Evolutionary conservation across 2,113 vertebrate species (phyloP).

Genomic region (Chloropsis hardwickii): DNA sequence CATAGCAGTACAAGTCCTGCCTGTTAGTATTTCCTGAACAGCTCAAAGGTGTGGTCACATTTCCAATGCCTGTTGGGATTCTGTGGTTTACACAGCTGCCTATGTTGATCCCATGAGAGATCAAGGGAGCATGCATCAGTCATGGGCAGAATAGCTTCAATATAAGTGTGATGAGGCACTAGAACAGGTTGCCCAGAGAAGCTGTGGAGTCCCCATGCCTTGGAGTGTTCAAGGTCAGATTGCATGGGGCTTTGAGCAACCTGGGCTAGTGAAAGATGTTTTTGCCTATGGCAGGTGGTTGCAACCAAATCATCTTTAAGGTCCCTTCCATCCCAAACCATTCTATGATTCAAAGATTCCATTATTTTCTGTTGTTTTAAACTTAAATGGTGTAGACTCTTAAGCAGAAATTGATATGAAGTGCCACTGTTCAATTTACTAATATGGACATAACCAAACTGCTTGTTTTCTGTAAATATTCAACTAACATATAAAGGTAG

Average conservation of each 20-base stretch:
- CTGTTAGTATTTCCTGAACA: neutral
- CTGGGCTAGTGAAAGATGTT: neutral
- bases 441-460: neutral
- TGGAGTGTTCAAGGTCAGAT: no score
- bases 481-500: neutral
- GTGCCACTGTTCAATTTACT: neutral
- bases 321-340: neutral
- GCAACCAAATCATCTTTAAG: neutral
- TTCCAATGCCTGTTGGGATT: fast-evolving
- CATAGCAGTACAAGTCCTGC: neutral
- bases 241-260: neutral
- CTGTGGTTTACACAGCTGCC: neutral
- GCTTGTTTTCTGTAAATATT: neutral
- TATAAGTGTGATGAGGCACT: neutral
- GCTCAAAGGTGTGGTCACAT: neutral
- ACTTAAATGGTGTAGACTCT: neutral
- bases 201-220: neutral
- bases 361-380: neutral
- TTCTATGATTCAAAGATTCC: neutral
- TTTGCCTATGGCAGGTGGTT: fast-evolving
- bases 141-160: neutral
- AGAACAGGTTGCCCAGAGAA: neutral
- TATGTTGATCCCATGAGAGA: neutral
- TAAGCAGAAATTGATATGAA: neutral
- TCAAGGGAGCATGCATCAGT: neutral